phyloP scores from a whole-genome alignment of 2,888 invertebrate genomes.

The Clanis bilineata region DNA sequence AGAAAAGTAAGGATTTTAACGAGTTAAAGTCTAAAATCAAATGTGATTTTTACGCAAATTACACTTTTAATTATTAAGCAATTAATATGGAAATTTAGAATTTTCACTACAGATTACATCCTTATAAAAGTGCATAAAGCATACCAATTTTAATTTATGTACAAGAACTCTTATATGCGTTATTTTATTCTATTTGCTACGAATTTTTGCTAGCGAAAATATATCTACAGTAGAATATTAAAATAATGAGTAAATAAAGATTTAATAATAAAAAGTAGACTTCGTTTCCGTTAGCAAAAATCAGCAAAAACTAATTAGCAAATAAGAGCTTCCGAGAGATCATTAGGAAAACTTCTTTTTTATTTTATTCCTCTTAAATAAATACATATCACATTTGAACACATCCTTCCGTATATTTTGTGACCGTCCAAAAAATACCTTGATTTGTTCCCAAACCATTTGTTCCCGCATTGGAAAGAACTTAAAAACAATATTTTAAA shows the following conservation, averaged over 20 bases:
- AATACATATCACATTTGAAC: conserved; percentile 81
- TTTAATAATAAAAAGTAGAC: neutral
- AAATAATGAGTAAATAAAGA: neutral
- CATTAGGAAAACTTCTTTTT: conserved; percentile 79
- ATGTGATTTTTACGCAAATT: conserved; percentile 30
- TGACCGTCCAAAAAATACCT: conserved; percentile 42
- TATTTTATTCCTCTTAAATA: conserved; percentile 69
- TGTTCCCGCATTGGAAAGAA: conserved; percentile 16
- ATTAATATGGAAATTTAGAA: conserved; percentile 56
- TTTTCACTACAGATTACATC: conserved; percentile 63
- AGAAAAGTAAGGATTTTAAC: no score
- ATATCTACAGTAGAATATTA: neutral
- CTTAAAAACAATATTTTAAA: conserved; percentile 6
- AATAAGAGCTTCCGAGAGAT: conserved; percentile 79
- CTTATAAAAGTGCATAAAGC: conserved; percentile 61
- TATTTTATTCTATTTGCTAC: conserved; percentile 27
- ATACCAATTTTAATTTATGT: conserved; percentile 79
- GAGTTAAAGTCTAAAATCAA: no score
- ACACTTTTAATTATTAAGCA: conserved; percentile 19
- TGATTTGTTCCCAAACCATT: conserved; percentile 11
- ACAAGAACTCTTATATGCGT: conserved; percentile 73
- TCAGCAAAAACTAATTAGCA: conserved; percentile 50
- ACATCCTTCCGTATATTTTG: conserved; percentile 70
- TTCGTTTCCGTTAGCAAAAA: conserved; percentile 38
- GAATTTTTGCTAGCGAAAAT: conserved; percentile 37